Percentiles rank a stretch among this genome's conserved stretches.
Conservation (phyloP, 2,113 vertebrate genomes). For the Lethenteron camtschaticum region DNA sequence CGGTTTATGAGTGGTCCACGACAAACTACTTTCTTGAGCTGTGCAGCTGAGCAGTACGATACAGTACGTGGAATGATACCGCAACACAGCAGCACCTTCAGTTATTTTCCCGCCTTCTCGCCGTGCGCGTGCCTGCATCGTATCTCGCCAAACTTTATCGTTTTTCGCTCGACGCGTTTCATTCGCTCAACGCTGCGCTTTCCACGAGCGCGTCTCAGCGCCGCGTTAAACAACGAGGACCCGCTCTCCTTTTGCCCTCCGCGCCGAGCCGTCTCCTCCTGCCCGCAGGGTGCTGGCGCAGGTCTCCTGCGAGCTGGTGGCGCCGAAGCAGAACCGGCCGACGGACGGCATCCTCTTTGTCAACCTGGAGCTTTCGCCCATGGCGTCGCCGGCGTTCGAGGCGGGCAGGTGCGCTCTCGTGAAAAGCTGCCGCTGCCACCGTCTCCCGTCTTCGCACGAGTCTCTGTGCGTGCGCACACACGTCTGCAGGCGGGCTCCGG, state of each 20-base stretch:
- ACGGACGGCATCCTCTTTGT: slow-evolving; percentile 81
- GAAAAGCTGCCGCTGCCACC: too few species aligned
- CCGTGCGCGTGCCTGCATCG: not conserved
- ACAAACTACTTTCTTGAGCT: too few species aligned
- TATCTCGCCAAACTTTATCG: not conserved
- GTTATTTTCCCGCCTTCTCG: not conserved
- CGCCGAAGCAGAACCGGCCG: slow-evolving; percentile 62
- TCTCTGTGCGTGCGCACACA: too few species aligned
- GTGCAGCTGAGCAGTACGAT: too few species aligned
- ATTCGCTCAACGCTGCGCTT: slow-evolving; percentile 1
- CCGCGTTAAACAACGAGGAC: not conserved
- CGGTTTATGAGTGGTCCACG: too few species aligned
- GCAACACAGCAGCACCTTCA: not conserved
- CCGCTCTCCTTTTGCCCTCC: not conserved
- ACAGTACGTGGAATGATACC: too few species aligned
- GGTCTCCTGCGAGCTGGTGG: slow-evolving; percentile 72
- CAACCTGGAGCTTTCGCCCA: slow-evolving; percentile 71
- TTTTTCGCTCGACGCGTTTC: not conserved
- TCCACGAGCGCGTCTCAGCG: not conserved
- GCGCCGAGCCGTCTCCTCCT: slow-evolving; percentile 1
- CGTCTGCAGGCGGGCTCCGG: too few species aligned
- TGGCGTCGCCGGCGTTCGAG: slow-evolving; percentile 82
- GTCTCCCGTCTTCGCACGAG: too few species aligned
- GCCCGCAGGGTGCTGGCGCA: slow-evolving; percentile 60
- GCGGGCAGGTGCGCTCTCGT: slow-evolving; percentile 40